Conservation (phyloP, 1,140 invertebrate genomes). For the Muscidifurax raptorellus region DNA sequence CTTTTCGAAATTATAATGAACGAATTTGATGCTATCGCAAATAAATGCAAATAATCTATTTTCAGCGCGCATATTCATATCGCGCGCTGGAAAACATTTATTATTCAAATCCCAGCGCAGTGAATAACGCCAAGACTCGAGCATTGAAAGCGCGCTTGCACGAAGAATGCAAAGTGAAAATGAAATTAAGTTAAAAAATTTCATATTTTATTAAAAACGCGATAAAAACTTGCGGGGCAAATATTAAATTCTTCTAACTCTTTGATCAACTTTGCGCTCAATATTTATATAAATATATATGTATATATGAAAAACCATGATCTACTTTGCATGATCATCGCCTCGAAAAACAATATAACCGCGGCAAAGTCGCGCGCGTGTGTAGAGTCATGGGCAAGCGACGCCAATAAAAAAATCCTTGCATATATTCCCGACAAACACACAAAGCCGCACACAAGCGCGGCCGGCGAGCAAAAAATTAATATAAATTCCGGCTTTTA, state of each 20-base stretch:
- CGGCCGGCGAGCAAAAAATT: constrained; percentile 25
- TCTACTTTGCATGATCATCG: too few relatives aligned
- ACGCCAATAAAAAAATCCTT: too few relatives aligned
- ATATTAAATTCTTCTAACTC: too few relatives aligned
- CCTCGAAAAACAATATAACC: too few relatives aligned
- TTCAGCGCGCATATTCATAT: neutral
- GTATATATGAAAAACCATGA: neutral
- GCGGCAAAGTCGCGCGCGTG: too few relatives aligned
- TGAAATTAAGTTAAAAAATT: neutral
- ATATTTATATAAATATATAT: too few relatives aligned
- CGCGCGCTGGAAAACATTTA: neutral
- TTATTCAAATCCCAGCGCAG: neutral
- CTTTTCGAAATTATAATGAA: neutral
- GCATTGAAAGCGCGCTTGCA: neutral
- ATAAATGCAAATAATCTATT: neutral
- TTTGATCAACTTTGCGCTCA: too few relatives aligned
- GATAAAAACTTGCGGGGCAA: too few relatives aligned
- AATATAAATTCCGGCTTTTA: constrained; percentile 49
- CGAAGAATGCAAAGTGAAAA: neutral
- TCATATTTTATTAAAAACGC: too few relatives aligned
- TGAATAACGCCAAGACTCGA: neutral
- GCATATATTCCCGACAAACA: too few relatives aligned
- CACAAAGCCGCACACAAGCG: neutral
- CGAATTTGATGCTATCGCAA: neutral
- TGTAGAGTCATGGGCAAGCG: too few relatives aligned